A percentile compares a stretch with the other conserved stretches of the same genome.
Conservation (phyloP, 2,888 invertebrate genomes). For the Seira musarum region DNA sequence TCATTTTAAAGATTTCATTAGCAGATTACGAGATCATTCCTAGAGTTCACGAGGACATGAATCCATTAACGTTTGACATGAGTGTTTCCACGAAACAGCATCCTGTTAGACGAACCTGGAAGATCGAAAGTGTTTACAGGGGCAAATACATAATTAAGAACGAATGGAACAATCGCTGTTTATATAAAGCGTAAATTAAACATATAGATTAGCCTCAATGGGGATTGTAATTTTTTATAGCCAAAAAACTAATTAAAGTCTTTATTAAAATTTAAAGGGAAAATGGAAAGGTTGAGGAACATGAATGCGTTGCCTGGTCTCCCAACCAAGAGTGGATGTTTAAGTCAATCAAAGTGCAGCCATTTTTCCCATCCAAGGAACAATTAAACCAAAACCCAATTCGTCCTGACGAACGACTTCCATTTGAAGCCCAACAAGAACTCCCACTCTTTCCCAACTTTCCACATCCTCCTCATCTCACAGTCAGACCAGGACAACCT, state of each 20-base stretch:
- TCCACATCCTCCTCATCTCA: slow-evolving; percentile 18
- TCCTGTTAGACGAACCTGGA: slow-evolving; percentile 33
- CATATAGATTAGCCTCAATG: too few relatives aligned
- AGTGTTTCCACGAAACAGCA: slow-evolving; percentile 47
- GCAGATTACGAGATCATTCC: slow-evolving; percentile 65
- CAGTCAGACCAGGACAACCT: slow-evolving; percentile 24
- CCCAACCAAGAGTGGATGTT: slow-evolving; percentile 67
- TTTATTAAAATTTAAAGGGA: too few relatives aligned
- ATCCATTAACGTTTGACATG: slow-evolving; percentile 64
- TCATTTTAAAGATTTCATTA: slow-evolving; percentile 46
- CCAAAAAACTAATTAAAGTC: too few relatives aligned
- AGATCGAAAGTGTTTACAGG: slow-evolving; percentile 61
- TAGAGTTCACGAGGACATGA: slow-evolving; percentile 60
- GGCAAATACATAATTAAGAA: slow-evolving; percentile 59
- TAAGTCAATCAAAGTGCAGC: slow-evolving; percentile 62
- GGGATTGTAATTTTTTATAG: too few relatives aligned
- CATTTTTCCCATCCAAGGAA: slow-evolving; percentile 64
- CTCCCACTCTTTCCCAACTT: not conserved
- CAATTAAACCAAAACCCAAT: slow-evolving; percentile 53
- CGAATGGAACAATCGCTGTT: slow-evolving; percentile 61
- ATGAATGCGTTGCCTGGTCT: slow-evolving; percentile 64
- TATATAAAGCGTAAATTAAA: too few relatives aligned
- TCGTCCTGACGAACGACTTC: slow-evolving; percentile 58
- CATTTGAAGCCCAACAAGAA: slow-evolving; percentile 59
- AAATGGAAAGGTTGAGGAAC: slow-evolving; percentile 60